phyloP scores from a whole-genome alignment of 2,113 vertebrate genomes.

The Anhinga rufa region DNA sequence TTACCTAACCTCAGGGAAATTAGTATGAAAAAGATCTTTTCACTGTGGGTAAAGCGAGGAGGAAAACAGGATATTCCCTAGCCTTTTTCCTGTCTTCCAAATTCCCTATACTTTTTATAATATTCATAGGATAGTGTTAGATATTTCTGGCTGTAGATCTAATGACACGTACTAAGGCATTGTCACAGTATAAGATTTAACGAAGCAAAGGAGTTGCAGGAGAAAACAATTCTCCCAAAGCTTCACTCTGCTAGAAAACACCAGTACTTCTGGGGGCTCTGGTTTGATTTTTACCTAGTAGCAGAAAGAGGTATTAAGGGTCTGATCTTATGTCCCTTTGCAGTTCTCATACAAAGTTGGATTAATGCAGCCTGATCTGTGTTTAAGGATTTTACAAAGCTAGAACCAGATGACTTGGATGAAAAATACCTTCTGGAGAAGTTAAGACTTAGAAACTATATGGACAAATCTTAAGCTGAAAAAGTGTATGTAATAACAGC shows the following conservation, averaged over 20 bases:
- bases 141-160: neutral
- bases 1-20: neutral
- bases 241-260: neutral
- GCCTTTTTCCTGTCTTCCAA: neutral
- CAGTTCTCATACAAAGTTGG: neutral
- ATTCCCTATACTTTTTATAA: neutral
- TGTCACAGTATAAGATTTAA: neutral
- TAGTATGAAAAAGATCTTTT: neutral
- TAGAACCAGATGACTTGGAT: neutral
- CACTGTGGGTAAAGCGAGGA: neutral
- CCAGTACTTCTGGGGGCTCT: neutral
- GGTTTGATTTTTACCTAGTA: neutral
- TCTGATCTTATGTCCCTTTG: neutral
- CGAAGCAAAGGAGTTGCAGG: neutral
- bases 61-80: neutral
- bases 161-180: neutral
- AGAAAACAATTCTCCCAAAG: neutral
- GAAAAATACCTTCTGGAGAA: neutral
- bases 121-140: neutral
- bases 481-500: neutral
- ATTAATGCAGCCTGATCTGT: neutral
- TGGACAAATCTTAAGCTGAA: neutral
- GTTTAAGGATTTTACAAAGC: neutral
- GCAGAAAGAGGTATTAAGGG: neutral
- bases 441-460: neutral